Evolutionary conservation across 2,797 vertebrate genomes (phyloP), one percentile per base, ranked within the genome.

Genomic region (Eulemur mongoz): DNA sequence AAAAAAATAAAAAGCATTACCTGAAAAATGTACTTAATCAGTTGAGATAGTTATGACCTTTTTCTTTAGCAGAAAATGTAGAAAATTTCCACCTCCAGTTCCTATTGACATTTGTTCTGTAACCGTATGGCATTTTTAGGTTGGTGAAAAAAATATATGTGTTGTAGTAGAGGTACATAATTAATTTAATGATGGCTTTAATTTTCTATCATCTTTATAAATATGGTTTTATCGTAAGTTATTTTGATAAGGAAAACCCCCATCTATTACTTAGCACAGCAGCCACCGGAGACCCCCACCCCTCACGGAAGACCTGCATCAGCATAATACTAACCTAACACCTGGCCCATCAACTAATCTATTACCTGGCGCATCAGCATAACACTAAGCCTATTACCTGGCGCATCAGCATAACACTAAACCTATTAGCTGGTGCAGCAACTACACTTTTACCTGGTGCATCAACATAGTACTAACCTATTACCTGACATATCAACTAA

Each of bases 121-220:
- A 87, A 59, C 48, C 57, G 45, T 65, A n/a, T 90, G 85, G 40
- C 81, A 90, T 57, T 67, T 86, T 94, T 94, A 76, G 45, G 63
- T 82, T 48, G 69, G 22, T 40, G 43, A 48, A 61, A 25, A 17
- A 50, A 54, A 78, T 79, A 50, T 92, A 2, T 57, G 48, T 48
- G 7, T 54, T 93, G 23, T 89, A 40, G 57, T 70, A 85, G 32
- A 80, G 12, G 7, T 45, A 20, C 13, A 22, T 91, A 61, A 89
- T 92, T 85, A 80, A 87, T 80, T 52, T 76, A 91, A 86, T 38
- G 52, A 93, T 81, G 61, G 32, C 63, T 96, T 90, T 48, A 38
- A 2, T 72, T 63, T 85, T 92, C 54, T 43, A 1, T 61, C 59
- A 70, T 88, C 43, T 81, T 70, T 79, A 17, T 81, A 93, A 91